phyloP scores from a whole-genome alignment of 2,888 invertebrate species.

The Pachycephus smyrnensis region DNA sequence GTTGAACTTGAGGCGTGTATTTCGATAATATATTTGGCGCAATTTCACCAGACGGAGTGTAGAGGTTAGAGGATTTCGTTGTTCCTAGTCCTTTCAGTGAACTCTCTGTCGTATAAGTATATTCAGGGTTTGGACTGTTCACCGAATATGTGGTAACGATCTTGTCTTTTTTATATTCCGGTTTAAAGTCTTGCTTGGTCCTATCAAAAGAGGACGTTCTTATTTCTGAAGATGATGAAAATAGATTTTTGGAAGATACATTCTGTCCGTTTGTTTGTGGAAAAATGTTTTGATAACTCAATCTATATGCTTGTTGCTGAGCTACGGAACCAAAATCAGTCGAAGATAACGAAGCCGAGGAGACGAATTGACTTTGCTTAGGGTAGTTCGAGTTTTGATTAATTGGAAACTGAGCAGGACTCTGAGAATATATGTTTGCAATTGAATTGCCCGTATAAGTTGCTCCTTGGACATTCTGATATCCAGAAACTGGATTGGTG shows the following conservation, averaged over 20 bases:
- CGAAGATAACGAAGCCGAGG: constrained; percentile 33
- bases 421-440: constrained; percentile 52
- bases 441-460: constrained; percentile 15
- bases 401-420: constrained; percentile 57
- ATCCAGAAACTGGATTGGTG: constrained; percentile 11
- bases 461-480: background rate
- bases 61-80: constrained; percentile 25
- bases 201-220: background rate
- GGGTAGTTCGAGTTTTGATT: constrained; percentile 35
- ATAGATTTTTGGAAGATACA: background rate
- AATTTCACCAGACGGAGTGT: constrained; percentile 35
- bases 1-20: constrained; percentile 44
- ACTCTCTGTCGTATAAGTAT: constrained; percentile 38
- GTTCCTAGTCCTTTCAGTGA: constrained; percentile 18
- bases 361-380: constrained; percentile 42
- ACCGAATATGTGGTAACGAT: constrained; percentile 47
- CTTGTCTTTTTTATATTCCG: constrained; percentile 15
- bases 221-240: background rate
- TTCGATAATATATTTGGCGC: constrained; percentile 35
- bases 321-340: background rate
- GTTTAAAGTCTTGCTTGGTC: background rate
- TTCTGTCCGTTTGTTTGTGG: background rate
- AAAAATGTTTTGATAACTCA: constrained; percentile 31
- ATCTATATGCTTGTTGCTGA: constrained; percentile 24
- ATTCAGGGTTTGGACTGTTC: constrained; percentile 53